Conservation (phyloP, 2,113 vertebrate genomes). For the Anolis carolinensis region DNA sequence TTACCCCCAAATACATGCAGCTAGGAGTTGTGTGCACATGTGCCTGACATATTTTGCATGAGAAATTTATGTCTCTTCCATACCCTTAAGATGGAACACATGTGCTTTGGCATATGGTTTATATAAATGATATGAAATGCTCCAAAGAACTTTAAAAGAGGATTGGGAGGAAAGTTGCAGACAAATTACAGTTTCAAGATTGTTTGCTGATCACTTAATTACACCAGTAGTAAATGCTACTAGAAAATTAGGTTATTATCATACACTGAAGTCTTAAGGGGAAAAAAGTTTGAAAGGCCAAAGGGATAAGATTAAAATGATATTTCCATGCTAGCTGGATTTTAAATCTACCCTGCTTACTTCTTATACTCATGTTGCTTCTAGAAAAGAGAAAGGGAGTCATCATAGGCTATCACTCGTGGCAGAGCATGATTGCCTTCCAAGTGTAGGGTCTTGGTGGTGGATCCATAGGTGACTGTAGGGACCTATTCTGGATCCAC, state of each 20-base stretch:
- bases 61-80: constrained; percentile 77
- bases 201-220: constrained; percentile 39
- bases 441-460: too few relatives aligned
- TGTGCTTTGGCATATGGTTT: constrained; percentile 78
- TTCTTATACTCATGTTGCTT: background rate
- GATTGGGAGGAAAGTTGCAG: constrained; percentile 40
- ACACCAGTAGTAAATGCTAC: background rate
- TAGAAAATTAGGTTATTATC: constrained; percentile 19
- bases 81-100: constrained; percentile 64
- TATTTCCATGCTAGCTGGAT: background rate
- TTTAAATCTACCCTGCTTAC: background rate
- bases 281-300: background rate
- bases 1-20: constrained; percentile 58
- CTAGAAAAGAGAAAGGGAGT: background rate
- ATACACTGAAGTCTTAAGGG: background rate
- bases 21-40: constrained; percentile 67
- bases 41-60: constrained; percentile 73
- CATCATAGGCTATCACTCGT: too few relatives aligned
- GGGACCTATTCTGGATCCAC: too few relatives aligned
- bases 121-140: constrained; percentile 64
- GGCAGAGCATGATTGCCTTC: too few relatives aligned
- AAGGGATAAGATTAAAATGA: constrained; percentile 6
- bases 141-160: constrained; percentile 52
- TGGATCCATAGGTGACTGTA: too few relatives aligned
- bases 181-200: constrained; percentile 48